phyloP scores from a whole-genome alignment of 2,113 vertebrate species.

The Casuarius casuarius region DNA sequence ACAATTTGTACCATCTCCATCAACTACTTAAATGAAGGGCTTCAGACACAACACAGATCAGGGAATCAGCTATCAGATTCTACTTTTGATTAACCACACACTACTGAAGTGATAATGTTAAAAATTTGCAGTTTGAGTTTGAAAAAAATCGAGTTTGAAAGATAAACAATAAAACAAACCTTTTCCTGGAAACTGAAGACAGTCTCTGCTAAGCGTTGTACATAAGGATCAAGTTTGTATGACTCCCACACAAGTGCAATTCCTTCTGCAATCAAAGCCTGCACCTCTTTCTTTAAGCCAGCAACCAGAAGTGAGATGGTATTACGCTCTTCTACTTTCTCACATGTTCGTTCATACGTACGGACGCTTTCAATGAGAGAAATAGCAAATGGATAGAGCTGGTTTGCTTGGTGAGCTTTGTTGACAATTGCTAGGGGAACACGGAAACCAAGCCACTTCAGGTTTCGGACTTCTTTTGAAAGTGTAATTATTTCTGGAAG shows the following conservation, averaged over 20 bases:
- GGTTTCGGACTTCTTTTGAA: conserved; percentile 97
- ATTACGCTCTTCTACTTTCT: conserved; percentile 95
- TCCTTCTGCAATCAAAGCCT: conserved; percentile 94
- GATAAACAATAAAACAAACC: conserved; percentile 71
- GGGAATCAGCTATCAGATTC: neutral
- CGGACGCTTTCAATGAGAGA: conserved; percentile 98
- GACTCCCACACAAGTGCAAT: conserved; percentile 98
- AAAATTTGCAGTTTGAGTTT: neutral
- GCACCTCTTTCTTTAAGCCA: conserved; percentile 96
- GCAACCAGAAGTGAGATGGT: conserved; percentile 94
- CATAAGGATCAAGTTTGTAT: conserved; percentile 97
- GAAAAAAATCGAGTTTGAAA: neutral
- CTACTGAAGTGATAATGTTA: neutral
- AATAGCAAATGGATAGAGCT: conserved; percentile 97
- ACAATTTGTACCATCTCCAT: neutral
- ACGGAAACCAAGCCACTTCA: conserved; percentile 98
- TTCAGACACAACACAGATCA: neutral
- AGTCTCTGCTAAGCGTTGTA: conserved; percentile 94
- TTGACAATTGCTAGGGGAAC: conserved; percentile 97
- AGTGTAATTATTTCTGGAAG: conserved; percentile 98
- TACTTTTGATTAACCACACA: neutral
- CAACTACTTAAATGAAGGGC: neutral
- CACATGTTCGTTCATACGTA: conserved; percentile 95
- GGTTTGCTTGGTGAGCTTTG: conserved; percentile 98
- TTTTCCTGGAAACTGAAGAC: conserved; percentile 99